Conservation (phyloP, 2,113 vertebrate genomes). For the Galbula dea region DNA sequence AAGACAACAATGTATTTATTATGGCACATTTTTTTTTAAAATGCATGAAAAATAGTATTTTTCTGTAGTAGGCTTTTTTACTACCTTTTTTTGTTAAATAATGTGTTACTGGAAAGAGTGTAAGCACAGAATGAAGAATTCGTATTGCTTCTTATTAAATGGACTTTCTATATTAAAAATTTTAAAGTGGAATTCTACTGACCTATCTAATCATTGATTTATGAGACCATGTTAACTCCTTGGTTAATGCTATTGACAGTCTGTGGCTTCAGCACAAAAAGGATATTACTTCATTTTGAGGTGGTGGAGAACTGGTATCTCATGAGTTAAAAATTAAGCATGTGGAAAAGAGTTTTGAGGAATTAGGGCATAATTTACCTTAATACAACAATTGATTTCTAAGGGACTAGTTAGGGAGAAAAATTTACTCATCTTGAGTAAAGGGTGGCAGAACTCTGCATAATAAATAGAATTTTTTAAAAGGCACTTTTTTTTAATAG, state of each 20-base stretch:
- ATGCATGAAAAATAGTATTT: not conserved
- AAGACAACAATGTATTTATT: not conserved
- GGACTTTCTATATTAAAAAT: not conserved
- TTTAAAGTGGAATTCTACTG: not conserved
- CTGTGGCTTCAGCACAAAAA: not conserved
- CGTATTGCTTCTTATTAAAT: not conserved
- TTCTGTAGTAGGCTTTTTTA: not conserved
- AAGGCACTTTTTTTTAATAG: not conserved
- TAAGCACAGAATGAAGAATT: not conserved
- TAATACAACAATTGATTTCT: not conserved
- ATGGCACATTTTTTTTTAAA: not conserved
- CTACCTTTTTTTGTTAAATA: not conserved
- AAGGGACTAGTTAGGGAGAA: not conserved
- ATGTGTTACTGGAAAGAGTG: not conserved
- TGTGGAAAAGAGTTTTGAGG: not conserved
- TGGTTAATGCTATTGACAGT: not conserved
- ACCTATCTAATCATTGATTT: not conserved
- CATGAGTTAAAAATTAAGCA: not conserved
- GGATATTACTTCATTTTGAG: not conserved
- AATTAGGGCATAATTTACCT: constrained; percentile 17
- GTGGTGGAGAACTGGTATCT: not conserved
- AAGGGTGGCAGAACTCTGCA: not conserved
- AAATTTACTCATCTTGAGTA: not conserved
- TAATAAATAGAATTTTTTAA: constrained; percentile 24
- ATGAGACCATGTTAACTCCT: not conserved